Conservation (phyloP, 2,888 invertebrate genomes). For the Eustalomyia histrio region DNA sequence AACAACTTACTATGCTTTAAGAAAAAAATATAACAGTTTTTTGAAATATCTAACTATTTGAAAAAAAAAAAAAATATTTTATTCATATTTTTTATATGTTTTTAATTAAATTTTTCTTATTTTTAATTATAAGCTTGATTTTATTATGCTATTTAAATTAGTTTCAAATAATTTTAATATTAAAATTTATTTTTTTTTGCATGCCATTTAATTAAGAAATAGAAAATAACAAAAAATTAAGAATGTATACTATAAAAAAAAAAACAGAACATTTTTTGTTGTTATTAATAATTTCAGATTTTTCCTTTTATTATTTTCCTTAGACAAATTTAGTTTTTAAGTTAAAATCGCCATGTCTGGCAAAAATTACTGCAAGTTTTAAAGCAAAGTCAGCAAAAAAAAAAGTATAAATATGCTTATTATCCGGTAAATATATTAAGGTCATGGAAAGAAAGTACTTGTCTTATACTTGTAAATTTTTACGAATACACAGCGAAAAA, state of each 20-base stretch:
- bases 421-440: too few relatives aligned
- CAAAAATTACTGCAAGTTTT: too few relatives aligned
- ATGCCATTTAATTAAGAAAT: slow-evolving; percentile 57
- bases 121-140: slow-evolving; percentile 3
- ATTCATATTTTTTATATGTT: background rate
- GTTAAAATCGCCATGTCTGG: too few relatives aligned
- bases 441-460: too few relatives aligned
- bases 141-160: background rate
- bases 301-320: background rate
- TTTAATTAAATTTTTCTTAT: slow-evolving; percentile 6
- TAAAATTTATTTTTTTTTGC: slow-evolving; percentile 41
- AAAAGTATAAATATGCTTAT: too few relatives aligned
- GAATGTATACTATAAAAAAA: background rate
- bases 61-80: background rate
- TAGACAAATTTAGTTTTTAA: background rate
- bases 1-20: background rate
- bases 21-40: slow-evolving; percentile 7
- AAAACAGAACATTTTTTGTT: slow-evolving; percentile 23
- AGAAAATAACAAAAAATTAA: slow-evolving; percentile 17
- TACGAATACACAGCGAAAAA: too few relatives aligned
- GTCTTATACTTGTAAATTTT: too few relatives aligned
- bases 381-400: too few relatives aligned
- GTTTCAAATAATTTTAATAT: slow-evolving; percentile 39
- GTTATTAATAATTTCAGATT: slow-evolving; percentile 11
- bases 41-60: background rate